Evolutionary conservation across 2,113 vertebrate genomes (phyloP).

Genomic region (Phyllostomus discolor): DNA sequence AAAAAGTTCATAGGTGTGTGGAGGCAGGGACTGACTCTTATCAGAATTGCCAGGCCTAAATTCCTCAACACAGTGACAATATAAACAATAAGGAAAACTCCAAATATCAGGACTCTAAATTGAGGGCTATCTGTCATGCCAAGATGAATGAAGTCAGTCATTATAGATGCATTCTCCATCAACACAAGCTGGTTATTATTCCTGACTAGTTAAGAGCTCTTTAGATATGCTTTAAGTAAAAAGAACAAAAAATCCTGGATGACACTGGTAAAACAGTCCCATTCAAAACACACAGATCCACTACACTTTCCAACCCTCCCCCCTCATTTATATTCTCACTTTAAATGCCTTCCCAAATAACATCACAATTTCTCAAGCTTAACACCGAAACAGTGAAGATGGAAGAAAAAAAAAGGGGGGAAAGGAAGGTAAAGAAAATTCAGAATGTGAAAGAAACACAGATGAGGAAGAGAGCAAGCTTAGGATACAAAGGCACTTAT

Average conservation of each 20-base stretch:
- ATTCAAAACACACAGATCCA: not conserved
- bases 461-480: not conserved
- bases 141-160: slow-evolving; percentile 39
- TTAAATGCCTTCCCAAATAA: not conserved
- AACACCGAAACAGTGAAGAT: not conserved
- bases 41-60: slow-evolving; percentile 30
- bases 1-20: slow-evolving; percentile 77
- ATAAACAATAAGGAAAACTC: slow-evolving; percentile 39
- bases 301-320: not conserved
- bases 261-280: not conserved
- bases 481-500: not conserved
- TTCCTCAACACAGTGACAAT: slow-evolving; percentile 36
- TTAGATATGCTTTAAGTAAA: not conserved
- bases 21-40: slow-evolving; percentile 29
- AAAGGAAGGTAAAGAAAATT: not conserved
- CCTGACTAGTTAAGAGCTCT: not conserved
- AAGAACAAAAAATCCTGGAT: not conserved
- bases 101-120: slow-evolving; percentile 23
- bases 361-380: not conserved
- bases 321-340: not conserved
- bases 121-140: slow-evolving; percentile 28
- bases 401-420: not conserved
- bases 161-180: slow-evolving; percentile 37
- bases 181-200: not conserved
- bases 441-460: not conserved